A percentile compares a stretch with the other conserved stretches of the same genome.
Evolutionary conservation across 2,113 vertebrate genomes (phyloP).

Genomic region (Myrmophylax atrothorax): DNA sequence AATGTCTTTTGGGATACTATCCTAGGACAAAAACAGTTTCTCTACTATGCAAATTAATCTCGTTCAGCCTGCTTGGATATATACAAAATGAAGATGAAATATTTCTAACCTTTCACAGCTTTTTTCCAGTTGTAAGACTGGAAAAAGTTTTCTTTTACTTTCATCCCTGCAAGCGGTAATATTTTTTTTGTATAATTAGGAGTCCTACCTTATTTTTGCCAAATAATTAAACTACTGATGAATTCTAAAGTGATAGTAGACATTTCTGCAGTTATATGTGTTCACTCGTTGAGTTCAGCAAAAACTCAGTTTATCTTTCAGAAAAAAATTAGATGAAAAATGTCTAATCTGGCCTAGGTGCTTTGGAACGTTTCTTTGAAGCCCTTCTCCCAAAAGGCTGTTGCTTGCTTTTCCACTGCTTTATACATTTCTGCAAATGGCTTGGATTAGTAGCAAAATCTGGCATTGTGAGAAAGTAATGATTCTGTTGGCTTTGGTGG

Average conservation of each 20-base stretch:
- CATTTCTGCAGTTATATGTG: background rate
- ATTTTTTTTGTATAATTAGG: background rate
- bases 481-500: background rate
- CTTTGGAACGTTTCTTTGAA: background rate
- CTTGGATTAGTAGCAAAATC: background rate
- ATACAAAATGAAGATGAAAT: background rate
- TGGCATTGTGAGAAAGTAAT: background rate
- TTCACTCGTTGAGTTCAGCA: background rate
- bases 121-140: background rate
- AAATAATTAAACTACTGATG: background rate
- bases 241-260: background rate
- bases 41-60: background rate
- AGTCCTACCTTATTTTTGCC: background rate
- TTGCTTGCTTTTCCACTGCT: background rate
- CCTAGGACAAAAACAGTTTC: background rate
- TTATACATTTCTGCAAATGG: background rate
- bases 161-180: background rate
- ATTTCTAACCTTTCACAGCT: background rate
- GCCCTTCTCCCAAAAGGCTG: background rate
- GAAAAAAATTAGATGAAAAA: background rate
- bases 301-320: background rate
- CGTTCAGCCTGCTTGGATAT: background rate
- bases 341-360: background rate
- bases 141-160: background rate
- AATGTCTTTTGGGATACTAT: background rate